Evolutionary conservation across 2,888 invertebrate genomes (phyloP), one percentile per base, ranked within the genome.

Genomic region (Fabriciana adippe): DNA sequence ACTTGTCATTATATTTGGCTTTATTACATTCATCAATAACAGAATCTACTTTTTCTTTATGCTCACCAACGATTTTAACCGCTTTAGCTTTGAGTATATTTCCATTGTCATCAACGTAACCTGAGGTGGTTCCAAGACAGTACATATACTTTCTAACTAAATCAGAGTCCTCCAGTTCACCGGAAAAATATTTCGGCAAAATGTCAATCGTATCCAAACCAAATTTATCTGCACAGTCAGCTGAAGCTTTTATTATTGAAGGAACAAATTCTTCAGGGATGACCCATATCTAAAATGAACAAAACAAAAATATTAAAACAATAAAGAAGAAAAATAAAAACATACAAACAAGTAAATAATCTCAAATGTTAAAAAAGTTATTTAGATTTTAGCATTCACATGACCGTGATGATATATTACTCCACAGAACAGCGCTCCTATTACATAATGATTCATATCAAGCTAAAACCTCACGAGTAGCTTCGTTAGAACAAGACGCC

Each of bases 181-280:
- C 59, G 26, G 59, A 21, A n/a, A 59, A 59, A 47, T 48, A 59
- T 48, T 59, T 48, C 5, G 59, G n/a, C 26, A 59, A 48, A 13
- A 59, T 48, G 13, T 26, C 16, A 5, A 48, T n/a, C 16, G 59
- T n/a, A 13, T 59, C 59, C 48, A 48, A 59, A 13, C 59, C 59
- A 4, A 59, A 26, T 48, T 59, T 26, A 48, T 59, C 59, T n/a
- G 48, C 15, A 26, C 59, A 59, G 8, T 59, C 59, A 15, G 59
- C 59, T 6, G 59, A 59, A n/a, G 59, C 59, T 31, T 59, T 59
- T 48, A 59, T 5, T 26, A 59, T 26, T 16, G 18, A 11, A 3
- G 59, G 59, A 4, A 59, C 26, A 59, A 59, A 59, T 48, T 59
- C 47, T 31, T 48, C n/a, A n/a, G 59, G 59, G 16, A 59, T 13